Evolutionary conservation across 1,140 invertebrate genomes (phyloP).

Genomic region (Calliopsis andreniformis): DNA sequence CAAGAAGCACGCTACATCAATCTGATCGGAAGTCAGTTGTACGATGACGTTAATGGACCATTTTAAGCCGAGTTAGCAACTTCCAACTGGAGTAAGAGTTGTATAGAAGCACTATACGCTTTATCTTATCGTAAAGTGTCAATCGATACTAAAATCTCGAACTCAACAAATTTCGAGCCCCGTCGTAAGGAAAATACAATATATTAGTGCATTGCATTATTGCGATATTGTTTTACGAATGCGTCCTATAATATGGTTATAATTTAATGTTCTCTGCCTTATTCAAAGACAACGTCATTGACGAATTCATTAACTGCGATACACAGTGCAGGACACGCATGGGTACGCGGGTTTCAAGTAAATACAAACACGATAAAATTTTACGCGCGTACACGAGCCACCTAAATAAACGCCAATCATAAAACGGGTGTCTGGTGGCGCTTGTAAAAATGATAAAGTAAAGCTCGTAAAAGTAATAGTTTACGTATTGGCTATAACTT

Average conservation of each 20-base stretch:
- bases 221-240: too few species aligned
- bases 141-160: too few species aligned
- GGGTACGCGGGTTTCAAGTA: conserved; percentile 13
- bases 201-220: too few species aligned
- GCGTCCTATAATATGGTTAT: too few species aligned
- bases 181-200: too few species aligned
- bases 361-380: conserved; percentile 43
- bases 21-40: background rate
- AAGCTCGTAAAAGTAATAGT: conserved; percentile 52
- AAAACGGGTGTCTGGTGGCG: conserved; percentile 35
- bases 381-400: conserved; percentile 17
- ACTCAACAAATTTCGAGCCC: too few species aligned
- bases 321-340: background rate
- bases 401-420: conserved; percentile 49
- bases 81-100: conserved; percentile 1
- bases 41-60: conserved; percentile 1
- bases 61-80: background rate
- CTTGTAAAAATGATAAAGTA: conserved; percentile 47
- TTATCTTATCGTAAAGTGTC: too few species aligned
- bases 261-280: too few species aligned
- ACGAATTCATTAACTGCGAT: conserved; percentile 22
- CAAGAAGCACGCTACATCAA: background rate
- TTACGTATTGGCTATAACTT: conserved; percentile 42
- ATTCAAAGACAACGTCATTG: too few species aligned
- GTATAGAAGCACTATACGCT: too few species aligned